A percentile compares a stretch with the other conserved stretches of the same genome.
These are phyloP conservation scores for Drosophila pegasa DNA, from an alignment of 2,888 invertebrate genomes.

Conservation along the genomic window DNA sequence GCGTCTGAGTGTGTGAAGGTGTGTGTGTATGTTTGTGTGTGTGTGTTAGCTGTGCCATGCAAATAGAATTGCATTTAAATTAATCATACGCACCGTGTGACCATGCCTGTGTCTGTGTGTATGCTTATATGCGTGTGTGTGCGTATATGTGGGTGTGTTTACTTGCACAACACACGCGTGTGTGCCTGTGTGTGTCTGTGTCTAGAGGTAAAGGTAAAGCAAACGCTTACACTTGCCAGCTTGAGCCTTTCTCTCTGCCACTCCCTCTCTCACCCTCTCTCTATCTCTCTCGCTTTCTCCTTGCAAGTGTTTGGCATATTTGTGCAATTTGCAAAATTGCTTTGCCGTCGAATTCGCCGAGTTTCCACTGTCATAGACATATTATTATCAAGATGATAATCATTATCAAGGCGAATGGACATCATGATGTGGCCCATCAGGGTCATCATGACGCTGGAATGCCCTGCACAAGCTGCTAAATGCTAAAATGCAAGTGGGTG, in stretches of 20 bases:
- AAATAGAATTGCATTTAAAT: slow-evolving; percentile 78
- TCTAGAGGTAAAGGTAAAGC: slow-evolving; percentile 17
- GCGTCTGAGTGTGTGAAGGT: neutral
- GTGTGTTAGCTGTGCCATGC: slow-evolving; percentile 47
- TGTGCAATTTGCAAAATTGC: slow-evolving; percentile 75
- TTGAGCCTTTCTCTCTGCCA: neutral
- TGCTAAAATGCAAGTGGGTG: slow-evolving; percentile 44
- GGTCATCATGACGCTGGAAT: slow-evolving; percentile 27
- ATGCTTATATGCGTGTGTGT: slow-evolving; percentile 14
- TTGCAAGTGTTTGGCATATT: slow-evolving; percentile 33
- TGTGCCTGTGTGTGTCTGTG: neutral
- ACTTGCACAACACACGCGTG: slow-evolving; percentile 7
- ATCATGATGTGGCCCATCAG: slow-evolving; percentile 11
- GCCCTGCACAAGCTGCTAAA: slow-evolving; percentile 44
- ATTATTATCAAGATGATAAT: slow-evolving; percentile 24
- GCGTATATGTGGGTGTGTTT: slow-evolving; percentile 3
- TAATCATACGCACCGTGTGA: slow-evolving; percentile 76
- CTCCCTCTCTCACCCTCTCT: neutral
- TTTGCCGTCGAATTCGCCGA: slow-evolving; percentile 40
- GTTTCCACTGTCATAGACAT: slow-evolving; percentile 12
- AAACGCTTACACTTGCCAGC: slow-evolving; percentile 37
- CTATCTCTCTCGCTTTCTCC: slow-evolving; percentile 7
- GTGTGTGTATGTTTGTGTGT: neutral
- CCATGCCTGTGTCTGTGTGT: slow-evolving; percentile 8
- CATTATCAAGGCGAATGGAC: slow-evolving; percentile 13